Percentiles rank a stretch among this genome's conserved stretches.
Evolutionary conservation across 2,113 vertebrate genomes (phyloP).

Genomic region (Polyodon spathula): DNA sequence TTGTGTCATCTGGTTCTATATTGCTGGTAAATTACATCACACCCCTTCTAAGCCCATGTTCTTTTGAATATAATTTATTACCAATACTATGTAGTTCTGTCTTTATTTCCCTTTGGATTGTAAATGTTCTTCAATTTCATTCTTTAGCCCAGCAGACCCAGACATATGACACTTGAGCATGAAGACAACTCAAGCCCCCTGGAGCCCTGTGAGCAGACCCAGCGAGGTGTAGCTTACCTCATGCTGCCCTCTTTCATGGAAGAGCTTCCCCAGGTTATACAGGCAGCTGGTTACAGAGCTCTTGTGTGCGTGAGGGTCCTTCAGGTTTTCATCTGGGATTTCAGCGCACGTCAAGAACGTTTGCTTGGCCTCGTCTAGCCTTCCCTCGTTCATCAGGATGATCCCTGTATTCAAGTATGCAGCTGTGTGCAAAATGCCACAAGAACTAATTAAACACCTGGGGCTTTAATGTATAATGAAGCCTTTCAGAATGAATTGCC

Average conservation of each 20-base stretch:
- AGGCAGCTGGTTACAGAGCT: slow-evolving; percentile 97
- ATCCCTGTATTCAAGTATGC: slow-evolving; percentile 98
- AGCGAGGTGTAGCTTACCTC: slow-evolving; percentile 57
- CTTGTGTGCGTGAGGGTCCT: slow-evolving; percentile 95
- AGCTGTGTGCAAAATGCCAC: slow-evolving; percentile 47
- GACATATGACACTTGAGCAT: no score
- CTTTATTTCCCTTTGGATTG: no score
- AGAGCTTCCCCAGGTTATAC: slow-evolving; percentile 94
- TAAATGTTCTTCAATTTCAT: no score
- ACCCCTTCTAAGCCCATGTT: no score
- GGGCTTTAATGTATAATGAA: slow-evolving; percentile 17
- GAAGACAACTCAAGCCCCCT: no score
- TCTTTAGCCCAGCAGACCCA: no score
- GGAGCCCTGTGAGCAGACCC: no score
- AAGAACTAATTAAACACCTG: slow-evolving; percentile 31
- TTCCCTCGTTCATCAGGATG: slow-evolving; percentile 93
- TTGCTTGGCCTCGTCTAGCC: slow-evolving; percentile 79
- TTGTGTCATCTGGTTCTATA: no score
- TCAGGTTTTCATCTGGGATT: slow-evolving; percentile 95
- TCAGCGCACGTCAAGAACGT: slow-evolving; percentile 93
- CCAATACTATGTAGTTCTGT: no score
- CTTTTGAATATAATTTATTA: no score
- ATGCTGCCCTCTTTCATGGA: slow-evolving; percentile 91
- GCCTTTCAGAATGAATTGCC: slow-evolving; percentile 30
- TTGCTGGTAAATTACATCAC: no score